Evolutionary conservation across 2,113 vertebrate genomes (phyloP), one percentile per base, ranked within the genome.

Genomic region (Psammodynastes pulverulentus): DNA sequence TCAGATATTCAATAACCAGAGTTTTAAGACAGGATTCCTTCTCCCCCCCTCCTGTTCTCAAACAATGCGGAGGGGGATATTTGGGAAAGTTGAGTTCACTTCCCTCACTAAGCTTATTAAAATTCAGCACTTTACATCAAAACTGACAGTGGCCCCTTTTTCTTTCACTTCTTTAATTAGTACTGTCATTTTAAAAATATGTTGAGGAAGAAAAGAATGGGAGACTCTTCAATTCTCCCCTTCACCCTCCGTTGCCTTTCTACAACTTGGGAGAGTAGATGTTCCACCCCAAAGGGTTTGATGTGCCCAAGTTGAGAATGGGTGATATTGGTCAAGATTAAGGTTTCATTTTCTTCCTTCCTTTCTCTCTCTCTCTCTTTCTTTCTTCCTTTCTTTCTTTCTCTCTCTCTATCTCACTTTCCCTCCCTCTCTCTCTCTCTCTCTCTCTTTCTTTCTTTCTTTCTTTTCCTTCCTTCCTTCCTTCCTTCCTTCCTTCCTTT

Each of bases 151-250:
- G 94, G 90, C 67, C 89, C 86, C 88, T 54, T 95, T 86, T 4
- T 86, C 90, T 92, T 93, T 62, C 88, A 54, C 58, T 92, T 95
- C 94, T 94, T 95, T 96, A 96, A 96, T 96, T 93, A 95, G 94
- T 79, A 79, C 89, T 95, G 94, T 95, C 95, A 93, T 95, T 96
- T 96, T 95, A 95, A 95, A 79, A 79, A 96, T 96, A 97, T 95
- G 92, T 96, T 96, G 94, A 92, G 96, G 95, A 96, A 96, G 54
- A 94, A 94, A 95, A 94, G 93, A 94, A 94, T 90, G 93, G 94
- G 96, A 96, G 96, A 96, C 95, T 96, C 96, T 95, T 56, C 45
- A 15, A 17, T 29, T 43, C 24, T 52, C 13, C 49, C n/a, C 49
- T 79, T 87, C 85, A 48, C 29, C 48, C 85, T 19, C 48, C 85